Base-by-base conservation (phyloP, 2,888 invertebrate species). In the Exephanes ischioxanthus region DNA sequence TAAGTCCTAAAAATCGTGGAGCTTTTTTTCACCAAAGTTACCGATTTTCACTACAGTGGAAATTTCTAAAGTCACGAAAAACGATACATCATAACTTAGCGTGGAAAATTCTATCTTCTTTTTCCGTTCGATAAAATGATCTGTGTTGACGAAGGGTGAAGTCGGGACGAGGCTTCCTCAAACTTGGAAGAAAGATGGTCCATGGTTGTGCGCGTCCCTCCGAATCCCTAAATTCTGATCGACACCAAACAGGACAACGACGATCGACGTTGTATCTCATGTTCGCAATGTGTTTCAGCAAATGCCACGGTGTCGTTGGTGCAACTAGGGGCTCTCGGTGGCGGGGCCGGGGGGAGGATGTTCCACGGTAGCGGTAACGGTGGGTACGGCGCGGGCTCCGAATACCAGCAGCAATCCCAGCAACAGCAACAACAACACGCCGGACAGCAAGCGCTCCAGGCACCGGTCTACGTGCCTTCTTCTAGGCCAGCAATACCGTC, bases 401-500 rank as follows among this genome's bases (percentile, higher is more conserved):
- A 94, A 66, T 94, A 94, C 89, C 94, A 94, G 84, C 93, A 93
- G 76, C 93, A 93, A 82, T 90, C 90, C 11, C 93, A 95, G 79
- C 94, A 94, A 48, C 94, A 94, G 70, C 92, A 92, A 55, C 92
- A 91, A 72, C 92, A 90, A 90, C 92, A 87, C 11, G 91, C 93
- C 41, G 92, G 93, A 55, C 91, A 88, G 61, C 90, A 92, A 78
- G 94, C 94, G 78, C 94, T 95, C 33, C 95, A 95, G 85, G 94
- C 96, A 1, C 96, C 96, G 4, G 96, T 97, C 66, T 97, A 96
- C 94, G 96, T 96, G 84, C 96, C 96, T 55, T 96, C 96, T 48
- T 96, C 96, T 87, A 93, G 94, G 84, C 95, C 96, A 72, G 94
- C 95, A 14, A 94, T 96, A 81, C 95, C 95, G 55, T 95, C 95